Evolutionary conservation across 2,113 vertebrate genomes (phyloP).

Genomic region (Ursus arctos): DNA sequence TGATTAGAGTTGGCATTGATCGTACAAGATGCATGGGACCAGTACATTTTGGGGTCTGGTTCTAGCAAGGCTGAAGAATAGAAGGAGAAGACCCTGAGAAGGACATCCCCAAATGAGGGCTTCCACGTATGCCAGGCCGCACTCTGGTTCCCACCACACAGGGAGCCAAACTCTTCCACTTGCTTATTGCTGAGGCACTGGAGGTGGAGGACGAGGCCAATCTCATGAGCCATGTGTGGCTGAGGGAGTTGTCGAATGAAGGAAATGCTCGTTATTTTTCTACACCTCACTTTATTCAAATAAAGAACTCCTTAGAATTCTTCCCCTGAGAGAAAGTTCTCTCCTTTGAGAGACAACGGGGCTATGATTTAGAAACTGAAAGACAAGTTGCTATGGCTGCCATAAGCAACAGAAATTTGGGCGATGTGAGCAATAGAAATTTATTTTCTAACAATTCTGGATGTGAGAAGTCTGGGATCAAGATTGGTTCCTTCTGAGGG

Average conservation of each 20-base stretch:
- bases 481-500: background rate
- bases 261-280: background rate
- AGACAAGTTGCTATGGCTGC: background rate
- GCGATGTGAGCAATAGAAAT: background rate
- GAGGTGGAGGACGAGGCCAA: background rate
- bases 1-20: background rate
- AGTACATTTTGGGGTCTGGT: fast-evolving
- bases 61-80: background rate
- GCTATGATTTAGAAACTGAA: background rate
- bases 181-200: background rate
- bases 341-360: background rate
- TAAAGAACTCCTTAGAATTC: background rate
- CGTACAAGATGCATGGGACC: background rate
- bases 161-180: background rate
- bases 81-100: background rate
- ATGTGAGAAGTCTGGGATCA: background rate
- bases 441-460: background rate
- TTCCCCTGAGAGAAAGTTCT: background rate
- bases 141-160: background rate
- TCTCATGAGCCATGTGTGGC: background rate
- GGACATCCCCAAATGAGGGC: background rate
- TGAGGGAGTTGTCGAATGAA: background rate
- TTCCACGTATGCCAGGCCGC: background rate
- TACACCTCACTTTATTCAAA: background rate
- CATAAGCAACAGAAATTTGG: background rate